Conservation (phyloP, 2,113 vertebrate genomes). For the Arothron firmamentum region DNA sequence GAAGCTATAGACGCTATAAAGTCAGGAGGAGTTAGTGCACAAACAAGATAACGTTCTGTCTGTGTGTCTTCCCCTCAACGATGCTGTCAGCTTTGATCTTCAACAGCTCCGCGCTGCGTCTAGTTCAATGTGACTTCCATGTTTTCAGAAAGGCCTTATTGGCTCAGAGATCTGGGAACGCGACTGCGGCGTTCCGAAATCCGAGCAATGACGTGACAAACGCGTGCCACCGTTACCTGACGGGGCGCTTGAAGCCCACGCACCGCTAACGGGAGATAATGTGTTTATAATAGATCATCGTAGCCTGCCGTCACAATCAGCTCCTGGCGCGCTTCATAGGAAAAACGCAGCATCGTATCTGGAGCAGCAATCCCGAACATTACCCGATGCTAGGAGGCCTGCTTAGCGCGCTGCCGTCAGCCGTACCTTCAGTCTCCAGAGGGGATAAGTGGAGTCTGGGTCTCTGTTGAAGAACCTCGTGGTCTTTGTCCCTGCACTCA, state of each 20-base stretch:
- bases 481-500: constrained; percentile 98
- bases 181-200: too few relatives aligned
- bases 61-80: background rate
- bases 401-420: background rate
- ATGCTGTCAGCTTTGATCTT: constrained; percentile 14
- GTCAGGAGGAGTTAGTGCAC: constrained; percentile 9
- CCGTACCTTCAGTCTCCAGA: constrained; percentile 96
- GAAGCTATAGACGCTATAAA: background rate
- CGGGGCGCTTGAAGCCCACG: too few relatives aligned
- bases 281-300: too few relatives aligned
- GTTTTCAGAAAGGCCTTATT: constrained; percentile 1
- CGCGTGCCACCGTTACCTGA: too few relatives aligned
- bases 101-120: background rate
- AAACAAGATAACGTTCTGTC: constrained; percentile 6
- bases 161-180: too few relatives aligned
- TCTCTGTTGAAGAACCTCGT: constrained; percentile 99
- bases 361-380: constrained; percentile 11
- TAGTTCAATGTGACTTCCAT: background rate
- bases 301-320: too few relatives aligned
- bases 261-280: too few relatives aligned
- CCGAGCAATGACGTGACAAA: too few relatives aligned
- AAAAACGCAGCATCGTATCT: background rate
- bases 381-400: background rate
- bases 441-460: constrained; percentile 91
- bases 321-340: too few relatives aligned